These are phyloP conservation scores for Lagria hirta DNA, from an alignment of 2,888 invertebrate genomes.

Conservation along the genomic window DNA sequence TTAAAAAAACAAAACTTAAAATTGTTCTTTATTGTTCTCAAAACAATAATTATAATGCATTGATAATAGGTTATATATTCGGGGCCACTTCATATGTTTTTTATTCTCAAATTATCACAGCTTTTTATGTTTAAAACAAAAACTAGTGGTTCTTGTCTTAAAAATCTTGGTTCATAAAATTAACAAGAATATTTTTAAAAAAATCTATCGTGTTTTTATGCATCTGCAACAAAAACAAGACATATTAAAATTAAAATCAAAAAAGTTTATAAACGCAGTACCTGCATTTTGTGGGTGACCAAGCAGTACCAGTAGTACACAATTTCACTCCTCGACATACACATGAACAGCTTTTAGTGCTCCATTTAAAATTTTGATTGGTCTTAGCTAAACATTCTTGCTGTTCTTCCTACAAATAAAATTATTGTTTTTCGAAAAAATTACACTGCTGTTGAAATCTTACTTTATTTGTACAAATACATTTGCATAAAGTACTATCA, in stretches of 20 bases:
- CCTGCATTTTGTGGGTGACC: conserved; percentile 33
- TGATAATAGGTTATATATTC: no score
- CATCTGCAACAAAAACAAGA: no score
- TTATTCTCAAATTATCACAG: no score
- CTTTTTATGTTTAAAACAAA: no score
- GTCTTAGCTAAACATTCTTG: conserved; percentile 5
- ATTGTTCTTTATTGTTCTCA: no score
- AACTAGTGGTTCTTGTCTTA: no score
- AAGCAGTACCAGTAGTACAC: conserved; percentile 47
- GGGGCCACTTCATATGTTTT: no score
- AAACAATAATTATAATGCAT: no score
- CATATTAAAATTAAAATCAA: not conserved
- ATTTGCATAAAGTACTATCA: conserved; percentile 41
- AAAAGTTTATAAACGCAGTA: not conserved
- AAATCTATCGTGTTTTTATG: conserved; percentile 3
- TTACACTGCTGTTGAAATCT: conserved; percentile 18
- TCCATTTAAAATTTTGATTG: conserved; percentile 38
- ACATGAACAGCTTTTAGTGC: conserved; percentile 43
- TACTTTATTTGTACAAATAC: conserved; percentile 42
- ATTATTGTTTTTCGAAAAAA: no score
- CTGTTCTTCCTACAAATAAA: conserved; percentile 9
- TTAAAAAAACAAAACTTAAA: no score
- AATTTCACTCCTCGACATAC: conserved; percentile 36
- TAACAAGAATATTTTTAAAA: no score
- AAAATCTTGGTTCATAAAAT: no score